Conservation (phyloP, 2,113 vertebrate genomes). For the Phalacrocorax pelagicus region DNA sequence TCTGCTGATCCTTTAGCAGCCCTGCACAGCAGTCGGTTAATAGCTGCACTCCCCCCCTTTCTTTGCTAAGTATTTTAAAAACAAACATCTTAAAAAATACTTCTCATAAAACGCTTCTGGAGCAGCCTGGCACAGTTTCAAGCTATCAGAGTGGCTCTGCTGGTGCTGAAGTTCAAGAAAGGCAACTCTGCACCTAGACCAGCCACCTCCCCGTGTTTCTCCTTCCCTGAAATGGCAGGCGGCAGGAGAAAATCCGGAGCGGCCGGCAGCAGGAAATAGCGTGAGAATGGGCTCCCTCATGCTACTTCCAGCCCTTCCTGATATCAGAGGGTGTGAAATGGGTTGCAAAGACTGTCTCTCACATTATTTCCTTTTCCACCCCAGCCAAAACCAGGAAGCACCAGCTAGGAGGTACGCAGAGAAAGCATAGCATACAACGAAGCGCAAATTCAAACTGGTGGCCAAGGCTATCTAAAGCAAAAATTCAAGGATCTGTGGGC, state of each 20-base stretch:
- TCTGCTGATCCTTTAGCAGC: background rate
- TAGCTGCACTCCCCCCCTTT: background rate
- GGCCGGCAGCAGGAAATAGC: conserved; percentile 49
- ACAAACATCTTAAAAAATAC: conserved; percentile 47
- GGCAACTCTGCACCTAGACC: background rate
- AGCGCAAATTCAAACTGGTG: background rate
- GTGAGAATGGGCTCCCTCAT: conserved; percentile 49
- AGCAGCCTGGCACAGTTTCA: conserved; percentile 17
- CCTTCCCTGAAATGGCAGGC: conserved; percentile 41
- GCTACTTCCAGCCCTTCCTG: conserved; percentile 62
- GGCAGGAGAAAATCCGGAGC: background rate
- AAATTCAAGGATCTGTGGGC: background rate
- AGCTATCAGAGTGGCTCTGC: background rate
- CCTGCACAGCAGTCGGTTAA: background rate
- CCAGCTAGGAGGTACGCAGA: background rate
- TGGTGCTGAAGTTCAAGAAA: background rate
- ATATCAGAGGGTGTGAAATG: conserved; percentile 1
- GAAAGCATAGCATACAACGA: background rate
- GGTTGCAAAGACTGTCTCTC: conserved; percentile 4
- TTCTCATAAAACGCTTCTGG: conserved; percentile 21
- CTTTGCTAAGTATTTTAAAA: conserved; percentile 40
- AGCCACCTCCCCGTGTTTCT: background rate
- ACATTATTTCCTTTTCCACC: conserved; percentile 45
- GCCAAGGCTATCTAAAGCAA: background rate
- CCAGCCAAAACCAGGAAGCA: conserved; percentile 31